A percentile compares a stretch with the other conserved stretches of the same genome.
Conservation (phyloP, 2,888 invertebrate species). For the Andrena hattorfiana region DNA sequence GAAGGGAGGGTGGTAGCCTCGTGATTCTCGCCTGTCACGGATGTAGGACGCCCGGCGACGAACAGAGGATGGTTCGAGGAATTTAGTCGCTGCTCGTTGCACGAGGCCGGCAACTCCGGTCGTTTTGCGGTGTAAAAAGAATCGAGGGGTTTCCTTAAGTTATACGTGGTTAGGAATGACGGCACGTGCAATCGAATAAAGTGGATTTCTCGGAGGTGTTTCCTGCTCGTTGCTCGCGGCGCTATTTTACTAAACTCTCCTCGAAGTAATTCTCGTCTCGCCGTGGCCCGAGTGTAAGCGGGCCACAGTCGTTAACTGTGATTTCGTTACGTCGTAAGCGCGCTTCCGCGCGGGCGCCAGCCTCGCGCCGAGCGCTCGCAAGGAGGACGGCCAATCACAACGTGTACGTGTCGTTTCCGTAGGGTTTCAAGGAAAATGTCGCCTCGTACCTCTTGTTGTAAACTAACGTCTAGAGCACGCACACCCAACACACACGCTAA, state of each 20-base stretch:
- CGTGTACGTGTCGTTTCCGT: slow-evolving; percentile 39
- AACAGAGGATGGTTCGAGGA: neutral
- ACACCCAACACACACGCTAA: slow-evolving; percentile 10
- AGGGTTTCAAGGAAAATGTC: slow-evolving; percentile 23
- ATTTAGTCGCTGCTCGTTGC: neutral
- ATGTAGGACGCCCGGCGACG: neutral
- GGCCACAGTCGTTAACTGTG: slow-evolving; percentile 58
- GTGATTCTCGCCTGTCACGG: slow-evolving; percentile 5
- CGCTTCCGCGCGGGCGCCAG: neutral
- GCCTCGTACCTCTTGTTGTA: slow-evolving; percentile 52
- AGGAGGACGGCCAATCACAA: slow-evolving; percentile 12
- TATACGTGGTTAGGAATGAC: neutral
- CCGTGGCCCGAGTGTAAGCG: slow-evolving; percentile 28
- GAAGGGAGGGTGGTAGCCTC: neutral
- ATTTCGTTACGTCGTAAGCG: slow-evolving; percentile 54
- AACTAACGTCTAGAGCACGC: slow-evolving; percentile 40
- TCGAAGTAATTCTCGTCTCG: slow-evolving; percentile 38
- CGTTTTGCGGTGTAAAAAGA: neutral
- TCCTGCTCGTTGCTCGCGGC: neutral
- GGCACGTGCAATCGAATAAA: slow-evolving; percentile 21
- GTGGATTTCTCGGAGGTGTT: neutral
- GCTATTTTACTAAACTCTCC: slow-evolving; percentile 30
- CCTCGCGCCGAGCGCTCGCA: neutral
- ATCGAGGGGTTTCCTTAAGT: neutral
- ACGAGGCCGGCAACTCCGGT: neutral